Percentiles rank a stretch among this genome's conserved stretches.
Evolutionary conservation across 2,113 vertebrate genomes (phyloP).

Genomic region (Pollimyrus isidori): DNA sequence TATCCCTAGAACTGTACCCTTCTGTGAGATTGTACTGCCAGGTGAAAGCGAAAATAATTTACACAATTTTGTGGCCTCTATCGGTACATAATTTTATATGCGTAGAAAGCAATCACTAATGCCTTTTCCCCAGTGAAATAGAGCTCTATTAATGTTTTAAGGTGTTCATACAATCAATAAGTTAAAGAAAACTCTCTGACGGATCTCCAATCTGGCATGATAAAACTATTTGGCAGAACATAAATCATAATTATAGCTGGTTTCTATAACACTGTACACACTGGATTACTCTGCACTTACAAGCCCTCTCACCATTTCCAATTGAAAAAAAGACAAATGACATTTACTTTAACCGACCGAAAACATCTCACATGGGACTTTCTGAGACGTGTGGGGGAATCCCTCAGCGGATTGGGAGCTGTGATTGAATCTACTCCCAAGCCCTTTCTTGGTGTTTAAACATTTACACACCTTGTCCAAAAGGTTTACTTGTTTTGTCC

Average conservation of each 20-base stretch:
- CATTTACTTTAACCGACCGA: conserved; percentile 80
- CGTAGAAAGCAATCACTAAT: background rate
- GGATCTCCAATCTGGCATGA: conserved; percentile 71
- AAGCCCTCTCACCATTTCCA: background rate
- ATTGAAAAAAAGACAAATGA: conserved; percentile 53
- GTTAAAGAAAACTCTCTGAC: conserved; percentile 54
- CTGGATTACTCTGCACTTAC: conserved; percentile 20
- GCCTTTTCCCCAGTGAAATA: conserved; percentile 37
- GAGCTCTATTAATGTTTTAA: conserved; percentile 34
- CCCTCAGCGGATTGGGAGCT: conserved; percentile 64
- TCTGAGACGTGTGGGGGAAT: conserved; percentile 64
- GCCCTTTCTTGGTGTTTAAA: conserved; percentile 81
- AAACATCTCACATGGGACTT: conserved; percentile 75
- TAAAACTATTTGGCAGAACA: conserved; percentile 75
- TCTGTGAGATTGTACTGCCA: background rate
- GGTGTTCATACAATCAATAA: conserved; percentile 40
- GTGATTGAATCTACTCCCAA: conserved; percentile 86
- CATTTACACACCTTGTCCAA: conserved; percentile 82
- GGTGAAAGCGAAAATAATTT: background rate
- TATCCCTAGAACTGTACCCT: background rate
- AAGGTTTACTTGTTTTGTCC: conserved; percentile 71
- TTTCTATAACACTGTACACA: conserved; percentile 71
- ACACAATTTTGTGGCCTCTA: background rate
- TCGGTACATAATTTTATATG: background rate
- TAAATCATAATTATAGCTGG: conserved; percentile 94